Evolutionary conservation across 2,888 invertebrate genomes (phyloP), one percentile per base, ranked within the genome.

Genomic region (Eilema griseolum): DNA sequence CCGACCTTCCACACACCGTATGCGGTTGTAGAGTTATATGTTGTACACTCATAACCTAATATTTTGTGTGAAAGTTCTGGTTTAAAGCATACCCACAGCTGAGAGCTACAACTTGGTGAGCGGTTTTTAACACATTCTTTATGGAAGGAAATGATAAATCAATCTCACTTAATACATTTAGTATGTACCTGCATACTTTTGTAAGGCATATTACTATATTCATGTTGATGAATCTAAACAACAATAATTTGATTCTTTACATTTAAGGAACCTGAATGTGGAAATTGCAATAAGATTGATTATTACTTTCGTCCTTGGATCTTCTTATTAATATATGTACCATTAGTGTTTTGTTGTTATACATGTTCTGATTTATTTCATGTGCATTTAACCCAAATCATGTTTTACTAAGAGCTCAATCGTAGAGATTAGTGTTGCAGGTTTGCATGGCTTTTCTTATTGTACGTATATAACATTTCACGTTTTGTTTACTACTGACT

Each of bases 81-180:
- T 23, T 31, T 37, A 8, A 23, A 33, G 23, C 7, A 61, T 23
- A n/a, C 61, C 16, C 11, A 60, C 60, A 61, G n/a, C 20, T n/a
- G 33, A 37, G 23, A 61, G 37, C 37, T 37, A 5, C 61, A 37
- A 31, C 33, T 61, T 61, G 61, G 62, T 62, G 37, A 62, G 62
- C 41, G 37, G 31, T 20, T 37, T 61, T 24, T 52, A 64, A 64
- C 26, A 24, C 24, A 23, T 26, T 20, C 1, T 24, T 37, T 23
- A 11, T 31, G 61, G 20, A 37, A 11, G 1, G 16, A 23, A 62
- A 24, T 57, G 1, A 57, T 10, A 52, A 52, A 52, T 52, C 52
- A 52, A 52, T 52, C 52, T 52, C 24, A 57, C 57, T 57, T 14
- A 24, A 24, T 57, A 20, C n/a, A 1, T 20, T 52, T 52, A 52